Evolutionary conservation across 2,888 invertebrate species (phyloP).

Genomic region (Amiota minor): DNA sequence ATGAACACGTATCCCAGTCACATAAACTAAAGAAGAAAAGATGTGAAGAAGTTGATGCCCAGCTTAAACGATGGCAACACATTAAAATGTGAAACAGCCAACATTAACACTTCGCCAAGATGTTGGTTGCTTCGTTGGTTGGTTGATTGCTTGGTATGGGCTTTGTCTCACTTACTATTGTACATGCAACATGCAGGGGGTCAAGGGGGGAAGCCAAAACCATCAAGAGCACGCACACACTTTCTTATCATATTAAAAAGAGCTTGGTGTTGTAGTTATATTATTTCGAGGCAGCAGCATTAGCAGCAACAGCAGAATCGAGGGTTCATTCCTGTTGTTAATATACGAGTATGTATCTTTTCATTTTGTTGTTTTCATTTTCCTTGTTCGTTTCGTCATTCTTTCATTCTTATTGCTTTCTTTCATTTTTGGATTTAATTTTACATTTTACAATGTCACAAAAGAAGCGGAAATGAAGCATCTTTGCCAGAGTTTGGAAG

Average conservation of each 20-base stretch:
- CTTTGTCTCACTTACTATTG: background rate
- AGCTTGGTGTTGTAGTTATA: background rate
- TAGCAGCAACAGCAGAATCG: background rate
- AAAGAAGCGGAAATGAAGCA: constrained; percentile 8
- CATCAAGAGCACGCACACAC: too few species aligned
- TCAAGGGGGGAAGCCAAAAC: too few species aligned
- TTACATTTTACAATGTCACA: background rate
- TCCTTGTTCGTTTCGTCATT: background rate
- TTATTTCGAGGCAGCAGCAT: background rate
- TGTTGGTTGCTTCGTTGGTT: background rate
- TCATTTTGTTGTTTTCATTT: background rate
- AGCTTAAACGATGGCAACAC: constrained; percentile 10
- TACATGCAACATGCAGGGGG: too few species aligned
- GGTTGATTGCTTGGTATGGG: too few species aligned
- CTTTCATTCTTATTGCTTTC: background rate
- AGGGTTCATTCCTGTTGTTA: background rate
- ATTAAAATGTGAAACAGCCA: constrained; percentile 20
- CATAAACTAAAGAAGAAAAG: background rate
- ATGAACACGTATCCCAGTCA: background rate
- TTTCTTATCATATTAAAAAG: too few species aligned
- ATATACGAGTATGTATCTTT: constrained; percentile 1
- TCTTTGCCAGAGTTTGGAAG: background rate
- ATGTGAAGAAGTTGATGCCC: too few species aligned
- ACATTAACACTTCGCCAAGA: constrained; percentile 8
- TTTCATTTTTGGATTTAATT: too few species aligned